phyloP scores from a whole-genome alignment of 2,888 invertebrate species.

The Lissonota sp. region DNA sequence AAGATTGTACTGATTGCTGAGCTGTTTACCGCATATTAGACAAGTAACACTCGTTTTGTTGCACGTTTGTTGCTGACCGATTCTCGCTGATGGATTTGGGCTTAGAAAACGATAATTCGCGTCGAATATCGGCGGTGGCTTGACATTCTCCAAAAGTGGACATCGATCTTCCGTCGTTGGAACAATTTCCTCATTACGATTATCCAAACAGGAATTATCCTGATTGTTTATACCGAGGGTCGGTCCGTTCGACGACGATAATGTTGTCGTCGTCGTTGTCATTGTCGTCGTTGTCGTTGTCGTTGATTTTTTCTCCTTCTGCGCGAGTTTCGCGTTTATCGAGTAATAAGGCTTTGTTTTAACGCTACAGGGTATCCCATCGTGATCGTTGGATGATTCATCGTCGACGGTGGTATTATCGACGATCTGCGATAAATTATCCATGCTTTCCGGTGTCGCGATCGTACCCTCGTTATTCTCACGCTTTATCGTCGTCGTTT shows the following conservation, averaged over 20 bases:
- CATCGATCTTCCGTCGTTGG: conserved; percentile 69
- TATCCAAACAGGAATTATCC: conserved; percentile 67
- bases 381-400: conserved; percentile 77
- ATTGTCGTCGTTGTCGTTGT: conserved; percentile 19
- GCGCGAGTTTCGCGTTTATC: conserved; percentile 81
- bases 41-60: conserved; percentile 87
- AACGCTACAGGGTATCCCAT: conserved; percentile 79
- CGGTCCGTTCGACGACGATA: conserved; percentile 48
- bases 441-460: conserved; percentile 66
- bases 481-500: conserved; percentile 57
- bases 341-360: conserved; percentile 83
- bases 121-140: conserved; percentile 72
- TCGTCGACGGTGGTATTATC: conserved; percentile 72
- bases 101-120: conserved; percentile 62
- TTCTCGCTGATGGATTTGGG: conserved; percentile 26
- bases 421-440: conserved; percentile 55
- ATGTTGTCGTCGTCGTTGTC: conserved; percentile 9
- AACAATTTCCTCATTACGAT: conserved; percentile 64
- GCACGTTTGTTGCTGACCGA: conserved; percentile 67
- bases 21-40: conserved; percentile 93
- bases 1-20: conserved; percentile 95
- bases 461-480: conserved; percentile 41
- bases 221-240: conserved; percentile 5
- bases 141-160: conserved; percentile 76
- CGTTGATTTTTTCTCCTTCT: conserved; percentile 76